These are phyloP conservation scores for Sinocyclocheilus anophthalmus DNA, from an alignment of 2,113 vertebrate genomes.

Conservation along the genomic window DNA sequence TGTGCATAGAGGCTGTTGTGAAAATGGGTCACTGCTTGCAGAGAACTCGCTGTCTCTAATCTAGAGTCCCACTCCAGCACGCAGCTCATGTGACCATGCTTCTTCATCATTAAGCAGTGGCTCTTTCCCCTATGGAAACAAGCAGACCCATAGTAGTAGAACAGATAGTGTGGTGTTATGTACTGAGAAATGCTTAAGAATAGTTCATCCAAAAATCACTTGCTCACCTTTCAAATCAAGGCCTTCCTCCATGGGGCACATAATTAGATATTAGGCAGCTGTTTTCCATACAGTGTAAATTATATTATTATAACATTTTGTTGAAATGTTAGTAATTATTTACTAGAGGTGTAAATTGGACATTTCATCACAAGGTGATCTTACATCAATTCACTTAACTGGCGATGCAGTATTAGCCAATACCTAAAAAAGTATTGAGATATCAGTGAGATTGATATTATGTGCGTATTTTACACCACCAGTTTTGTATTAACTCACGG, in stretches of 20 bases:
- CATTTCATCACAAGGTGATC: too few relatives aligned
- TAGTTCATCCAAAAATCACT: background rate
- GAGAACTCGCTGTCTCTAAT: conserved; percentile 63
- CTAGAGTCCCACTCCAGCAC: conserved; percentile 55
- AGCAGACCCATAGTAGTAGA: background rate
- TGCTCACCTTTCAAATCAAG: background rate
- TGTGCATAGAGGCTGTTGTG: conserved; percentile 38
- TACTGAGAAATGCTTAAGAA: background rate
- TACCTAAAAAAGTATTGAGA: too few relatives aligned
- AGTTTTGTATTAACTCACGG: too few relatives aligned
- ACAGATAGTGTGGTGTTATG: background rate
- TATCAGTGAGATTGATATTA: too few relatives aligned
- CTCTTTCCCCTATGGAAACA: background rate
- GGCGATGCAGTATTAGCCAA: too few relatives aligned
- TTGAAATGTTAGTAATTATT: background rate
- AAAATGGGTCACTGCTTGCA: conserved; percentile 74
- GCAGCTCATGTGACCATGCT: conserved; percentile 34
- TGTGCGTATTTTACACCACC: too few relatives aligned
- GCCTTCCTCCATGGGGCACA: background rate
- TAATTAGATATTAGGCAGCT: background rate
- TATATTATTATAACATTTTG: background rate
- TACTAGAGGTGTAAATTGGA: background rate
- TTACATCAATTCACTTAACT: too few relatives aligned
- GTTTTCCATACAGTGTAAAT: background rate
- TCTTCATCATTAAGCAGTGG: conserved; percentile 39